These are phyloP conservation scores for Sitophilus oryzae DNA, from an alignment of 1,140 invertebrate genomes.

Conservation along the genomic window DNA sequence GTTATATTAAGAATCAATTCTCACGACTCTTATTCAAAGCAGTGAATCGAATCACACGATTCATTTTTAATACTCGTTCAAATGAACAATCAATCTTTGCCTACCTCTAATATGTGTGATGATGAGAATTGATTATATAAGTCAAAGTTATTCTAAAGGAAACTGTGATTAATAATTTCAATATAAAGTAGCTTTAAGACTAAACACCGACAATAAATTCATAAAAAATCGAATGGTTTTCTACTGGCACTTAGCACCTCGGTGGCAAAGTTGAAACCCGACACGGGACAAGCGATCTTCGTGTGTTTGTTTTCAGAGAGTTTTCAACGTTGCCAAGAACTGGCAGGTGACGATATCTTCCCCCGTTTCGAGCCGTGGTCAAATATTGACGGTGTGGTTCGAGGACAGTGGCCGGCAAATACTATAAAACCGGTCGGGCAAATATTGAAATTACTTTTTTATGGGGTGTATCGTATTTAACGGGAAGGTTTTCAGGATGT, in stretches of 20 bases:
- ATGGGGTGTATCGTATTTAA: neutral
- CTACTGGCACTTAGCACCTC: neutral
- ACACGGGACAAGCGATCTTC: neutral
- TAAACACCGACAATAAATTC: no score
- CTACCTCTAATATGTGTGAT: no score
- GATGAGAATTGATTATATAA: no score
- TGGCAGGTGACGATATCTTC: slow-evolving; percentile 23
- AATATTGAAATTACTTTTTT: slow-evolving; percentile 13
- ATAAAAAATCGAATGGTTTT: no score
- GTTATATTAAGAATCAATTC: no score
- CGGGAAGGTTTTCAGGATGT: neutral
- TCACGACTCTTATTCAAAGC: no score
- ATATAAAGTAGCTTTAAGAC: no score
- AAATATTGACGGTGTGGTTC: slow-evolving; percentile 21
- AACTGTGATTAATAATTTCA: no score
- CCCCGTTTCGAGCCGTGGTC: slow-evolving; percentile 16
- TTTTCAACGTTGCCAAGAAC: slow-evolving; percentile 4
- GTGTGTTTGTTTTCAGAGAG: neutral
- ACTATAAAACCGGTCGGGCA: slow-evolving; percentile 17
- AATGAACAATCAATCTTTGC: no score
- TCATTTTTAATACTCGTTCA: no score
- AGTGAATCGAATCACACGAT: no score
- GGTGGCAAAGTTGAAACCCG: neutral
- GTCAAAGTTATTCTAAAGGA: no score
- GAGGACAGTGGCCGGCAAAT: slow-evolving; percentile 22